Percentiles rank a stretch among this genome's conserved stretches.
phyloP scores from a whole-genome alignment of 2,797 vertebrate genomes.

The Hoplostethus atlanticus region DNA sequence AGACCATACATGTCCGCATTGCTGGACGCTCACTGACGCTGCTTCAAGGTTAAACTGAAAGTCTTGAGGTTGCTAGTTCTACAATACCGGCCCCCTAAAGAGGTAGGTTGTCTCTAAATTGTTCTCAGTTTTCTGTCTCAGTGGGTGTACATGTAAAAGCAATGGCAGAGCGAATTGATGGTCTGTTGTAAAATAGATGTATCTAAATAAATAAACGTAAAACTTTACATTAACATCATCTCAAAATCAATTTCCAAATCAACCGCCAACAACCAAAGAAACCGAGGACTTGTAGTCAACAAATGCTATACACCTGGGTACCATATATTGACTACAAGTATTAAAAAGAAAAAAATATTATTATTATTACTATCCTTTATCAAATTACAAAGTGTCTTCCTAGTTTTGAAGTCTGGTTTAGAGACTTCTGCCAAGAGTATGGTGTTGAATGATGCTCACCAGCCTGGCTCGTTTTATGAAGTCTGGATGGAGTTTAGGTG shows the following conservation, averaged over 20 bases:
- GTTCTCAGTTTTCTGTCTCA: slow-evolving; percentile 7
- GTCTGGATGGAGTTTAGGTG: too few relatives aligned
- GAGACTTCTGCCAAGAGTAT: too few relatives aligned
- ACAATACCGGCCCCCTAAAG: slow-evolving; percentile 32
- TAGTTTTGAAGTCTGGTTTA: too few relatives aligned
- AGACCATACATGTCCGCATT: background rate
- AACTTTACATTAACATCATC: too few relatives aligned
- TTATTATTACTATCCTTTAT: too few relatives aligned
- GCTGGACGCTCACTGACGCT: slow-evolving; percentile 22
- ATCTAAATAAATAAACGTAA: too few relatives aligned
- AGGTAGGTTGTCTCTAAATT: slow-evolving; percentile 50
- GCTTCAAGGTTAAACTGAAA: slow-evolving; percentile 10
- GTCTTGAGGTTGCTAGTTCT: background rate
- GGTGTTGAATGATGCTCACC: too few relatives aligned
- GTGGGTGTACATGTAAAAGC: slow-evolving; percentile 6
- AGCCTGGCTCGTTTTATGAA: too few relatives aligned
- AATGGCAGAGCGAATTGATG: background rate
- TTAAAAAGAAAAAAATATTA: background rate
- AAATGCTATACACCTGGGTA: background rate
- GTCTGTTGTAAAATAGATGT: slow-evolving; percentile 8
- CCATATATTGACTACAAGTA: background rate
- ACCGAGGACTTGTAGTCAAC: too few relatives aligned
- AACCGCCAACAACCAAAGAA: too few relatives aligned
- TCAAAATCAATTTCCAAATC: too few relatives aligned
- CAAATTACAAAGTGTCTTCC: too few relatives aligned